These are phyloP conservation scores for Osmerus eperlanus DNA, from an alignment of 2,113 vertebrate genomes.

Conservation along the genomic window DNA sequence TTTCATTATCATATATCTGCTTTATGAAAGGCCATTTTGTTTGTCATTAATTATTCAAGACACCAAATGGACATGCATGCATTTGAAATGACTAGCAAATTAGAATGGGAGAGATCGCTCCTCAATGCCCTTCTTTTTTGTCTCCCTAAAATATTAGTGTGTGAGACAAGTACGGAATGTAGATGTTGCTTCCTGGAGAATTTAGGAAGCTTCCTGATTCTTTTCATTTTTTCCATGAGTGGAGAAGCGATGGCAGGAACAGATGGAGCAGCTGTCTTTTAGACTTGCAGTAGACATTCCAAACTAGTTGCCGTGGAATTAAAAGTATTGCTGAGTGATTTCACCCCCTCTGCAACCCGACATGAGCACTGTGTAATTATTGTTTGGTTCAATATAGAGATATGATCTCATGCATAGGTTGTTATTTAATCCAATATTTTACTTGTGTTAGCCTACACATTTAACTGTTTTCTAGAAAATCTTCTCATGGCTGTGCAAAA, in stretches of 20 bases:
- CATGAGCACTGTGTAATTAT: neutral
- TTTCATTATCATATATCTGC: conserved; percentile 13
- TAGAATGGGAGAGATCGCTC: conserved; percentile 3
- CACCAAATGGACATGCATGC: conserved; percentile 12
- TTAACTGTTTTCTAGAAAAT: no score
- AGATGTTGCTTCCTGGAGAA: conserved; percentile 39
- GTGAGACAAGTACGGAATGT: conserved; percentile 27
- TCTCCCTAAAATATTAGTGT: conserved; percentile 6
- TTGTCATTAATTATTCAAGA: conserved; percentile 22
- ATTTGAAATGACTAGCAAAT: conserved; percentile 31
- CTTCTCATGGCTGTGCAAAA: no score
- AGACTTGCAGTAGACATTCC: conserved; percentile 63
- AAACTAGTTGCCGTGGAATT: conserved; percentile 51
- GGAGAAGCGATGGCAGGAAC: conserved; percentile 52
- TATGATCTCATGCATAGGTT: neutral
- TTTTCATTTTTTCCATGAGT: conserved; percentile 44
- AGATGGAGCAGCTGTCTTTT: conserved; percentile 67
- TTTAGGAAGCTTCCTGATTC: conserved; percentile 44
- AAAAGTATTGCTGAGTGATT: conserved; percentile 42
- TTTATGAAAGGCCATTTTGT: conserved; percentile 27
- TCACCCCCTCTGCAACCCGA: conserved; percentile 10
- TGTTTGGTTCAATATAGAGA: conserved; percentile 11
- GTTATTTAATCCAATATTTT: conserved; percentile 1
- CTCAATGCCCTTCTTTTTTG: neutral
- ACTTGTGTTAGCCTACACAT: neutral